Base-by-base conservation (phyloP, 2,888 invertebrate species). In the Stegana nigrithorax region DNA sequence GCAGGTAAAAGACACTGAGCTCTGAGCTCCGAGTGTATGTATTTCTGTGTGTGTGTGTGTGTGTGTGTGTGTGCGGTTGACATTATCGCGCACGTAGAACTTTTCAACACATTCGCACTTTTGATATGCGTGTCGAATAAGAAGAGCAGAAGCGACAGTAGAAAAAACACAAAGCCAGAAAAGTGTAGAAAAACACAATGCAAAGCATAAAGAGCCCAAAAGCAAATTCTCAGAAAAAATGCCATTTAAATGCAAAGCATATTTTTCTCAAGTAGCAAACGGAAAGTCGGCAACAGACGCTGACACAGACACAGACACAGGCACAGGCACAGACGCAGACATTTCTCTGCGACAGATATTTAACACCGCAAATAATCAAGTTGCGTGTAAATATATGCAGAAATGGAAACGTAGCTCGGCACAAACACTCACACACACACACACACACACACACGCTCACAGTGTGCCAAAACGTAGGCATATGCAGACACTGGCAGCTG, bases 221-320 rank as follows among this genome's bases (percentile, higher is more conserved):
- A 26, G 26, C 44, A 45, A 36, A 59, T 45, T 27, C 45, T 21
- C 8, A 59, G 21, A 32, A 64, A n/a, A 71, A 70, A 73, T 74
- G 66, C 66, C 73, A 78, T 78, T 73, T 72, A 75, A 77, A 75
- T 77, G 78, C 73, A 74, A 73, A 73, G 73, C 74, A 74, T 75
- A 75, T 75, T 73, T 78, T 68, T 55, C 53, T 21, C 32, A 55
- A 55, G 19, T 32, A 32, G 32, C 36, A 55, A 55, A 55, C 36
- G 36, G 19, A 51, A 7, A 39, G n/a, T n/a, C n/a, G n/a, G n/a
- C n/a, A n/a, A 17, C 44, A 44, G 14, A 44, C 44, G 7, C 44
- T 8, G 7, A 47, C n/a, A 23, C 25, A 25, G 23, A 4, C 8
- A 7, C 23, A 2, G 12, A 23, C 8, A 12, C 7, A 55, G 23